Percentiles rank a stretch among this genome's conserved stretches.
phyloP scores from a whole-genome alignment of 2,888 invertebrate genomes.

The Calephelis perditalis region DNA sequence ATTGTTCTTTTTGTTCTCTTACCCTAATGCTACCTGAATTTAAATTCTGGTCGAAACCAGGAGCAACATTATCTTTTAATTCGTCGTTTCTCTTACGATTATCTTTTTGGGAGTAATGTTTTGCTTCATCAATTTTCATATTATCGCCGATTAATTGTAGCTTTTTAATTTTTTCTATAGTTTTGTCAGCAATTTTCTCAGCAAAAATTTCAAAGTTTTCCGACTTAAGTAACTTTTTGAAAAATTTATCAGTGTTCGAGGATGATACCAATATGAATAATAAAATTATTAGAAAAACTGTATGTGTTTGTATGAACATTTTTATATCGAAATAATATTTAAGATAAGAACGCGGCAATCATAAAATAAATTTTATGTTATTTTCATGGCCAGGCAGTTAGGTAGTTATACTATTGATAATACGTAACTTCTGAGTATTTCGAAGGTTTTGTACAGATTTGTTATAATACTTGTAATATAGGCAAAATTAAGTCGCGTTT shows the following conservation, averaged over 20 bases:
- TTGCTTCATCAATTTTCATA: background rate
- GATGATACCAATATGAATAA: background rate
- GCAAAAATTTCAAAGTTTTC: slow-evolving; percentile 6
- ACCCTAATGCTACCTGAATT: no score
- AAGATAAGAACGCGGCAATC: background rate
- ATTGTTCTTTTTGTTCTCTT: no score
- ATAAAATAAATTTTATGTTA: slow-evolving; percentile 1
- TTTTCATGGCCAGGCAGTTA: background rate
- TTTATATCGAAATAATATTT: background rate
- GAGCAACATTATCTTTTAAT: background rate
- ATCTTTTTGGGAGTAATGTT: background rate
- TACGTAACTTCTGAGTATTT: no score
- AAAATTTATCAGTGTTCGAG: background rate
- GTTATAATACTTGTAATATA: no score
- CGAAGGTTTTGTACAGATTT: no score
- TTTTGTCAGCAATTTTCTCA: slow-evolving; percentile 5
- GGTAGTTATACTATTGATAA: no score
- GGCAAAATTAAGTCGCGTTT: no score
- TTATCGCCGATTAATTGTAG: background rate
- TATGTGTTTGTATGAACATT: background rate
- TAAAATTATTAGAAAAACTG: background rate
- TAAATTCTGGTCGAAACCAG: background rate
- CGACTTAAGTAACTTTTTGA: background rate
- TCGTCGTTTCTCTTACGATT: background rate
- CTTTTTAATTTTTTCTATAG: slow-evolving; percentile 6